A percentile compares a stretch with the other conserved stretches of the same genome.
phyloP scores from a whole-genome alignment of 2,797 vertebrate genomes.

The Sardinella longiceps region DNA sequence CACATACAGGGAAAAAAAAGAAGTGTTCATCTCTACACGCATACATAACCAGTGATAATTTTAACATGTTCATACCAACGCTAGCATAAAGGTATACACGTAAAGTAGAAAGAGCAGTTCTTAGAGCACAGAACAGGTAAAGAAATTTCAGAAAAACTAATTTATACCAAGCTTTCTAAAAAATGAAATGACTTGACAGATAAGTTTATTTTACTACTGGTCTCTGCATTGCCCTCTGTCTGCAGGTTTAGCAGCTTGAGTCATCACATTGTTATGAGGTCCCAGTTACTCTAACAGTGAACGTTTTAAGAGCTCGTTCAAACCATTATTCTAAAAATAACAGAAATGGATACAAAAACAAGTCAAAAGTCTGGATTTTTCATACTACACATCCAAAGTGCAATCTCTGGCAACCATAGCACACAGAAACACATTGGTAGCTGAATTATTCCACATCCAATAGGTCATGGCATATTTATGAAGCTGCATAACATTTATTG shows the following conservation, averaged over 20 bases:
- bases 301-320: not conserved
- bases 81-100: not conserved
- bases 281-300: not conserved
- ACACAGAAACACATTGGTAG: not conserved
- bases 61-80: not conserved
- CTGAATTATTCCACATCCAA: not conserved
- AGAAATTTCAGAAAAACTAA: not conserved
- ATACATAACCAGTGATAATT: not conserved
- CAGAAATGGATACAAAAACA: not conserved
- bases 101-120: not conserved
- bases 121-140: not conserved
- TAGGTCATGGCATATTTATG: not conserved
- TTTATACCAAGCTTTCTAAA: not conserved
- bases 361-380: not conserved
- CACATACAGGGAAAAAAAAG: not conserved
- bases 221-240: not conserved
- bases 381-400: slow-evolving; percentile 2
- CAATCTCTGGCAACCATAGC: not conserved
- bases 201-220: not conserved
- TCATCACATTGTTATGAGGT: not conserved
- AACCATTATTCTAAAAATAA: not conserved
- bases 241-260: not conserved
- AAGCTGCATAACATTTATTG: not conserved
- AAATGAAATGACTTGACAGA: not conserved
- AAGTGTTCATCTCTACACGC: not conserved